phyloP scores from a whole-genome alignment of 2,113 vertebrate genomes.

The Mustela nigripes region DNA sequence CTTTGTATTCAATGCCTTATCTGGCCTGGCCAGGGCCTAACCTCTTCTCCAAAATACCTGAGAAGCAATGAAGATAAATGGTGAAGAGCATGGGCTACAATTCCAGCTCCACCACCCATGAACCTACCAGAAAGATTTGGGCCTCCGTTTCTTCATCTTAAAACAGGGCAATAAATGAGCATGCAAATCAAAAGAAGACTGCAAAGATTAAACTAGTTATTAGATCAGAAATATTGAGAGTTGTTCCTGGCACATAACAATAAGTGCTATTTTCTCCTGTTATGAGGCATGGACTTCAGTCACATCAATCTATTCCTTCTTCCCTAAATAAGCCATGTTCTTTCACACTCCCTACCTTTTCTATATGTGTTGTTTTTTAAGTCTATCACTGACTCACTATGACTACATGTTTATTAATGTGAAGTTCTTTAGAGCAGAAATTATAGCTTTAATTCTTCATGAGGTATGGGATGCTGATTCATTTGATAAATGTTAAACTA shows the following conservation, averaged over 20 bases:
- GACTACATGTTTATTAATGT: neutral
- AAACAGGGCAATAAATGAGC: neutral
- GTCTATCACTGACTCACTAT: neutral
- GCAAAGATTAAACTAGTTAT: neutral
- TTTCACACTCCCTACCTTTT: neutral
- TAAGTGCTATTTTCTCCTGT: neutral
- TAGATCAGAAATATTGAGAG: neutral
- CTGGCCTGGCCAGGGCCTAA: neutral
- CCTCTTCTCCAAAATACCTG: neutral
- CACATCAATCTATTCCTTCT: neutral
- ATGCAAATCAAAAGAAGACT: neutral
- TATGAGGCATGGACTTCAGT: neutral
- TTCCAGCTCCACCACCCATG: neutral
- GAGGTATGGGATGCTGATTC: neutral
- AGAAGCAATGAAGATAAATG: neutral
- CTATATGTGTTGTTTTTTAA: neutral
- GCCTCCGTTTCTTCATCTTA: neutral
- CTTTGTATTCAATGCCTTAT: neutral
- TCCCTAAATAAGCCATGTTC: neutral
- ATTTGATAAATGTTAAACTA: neutral
- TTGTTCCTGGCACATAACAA: neutral
- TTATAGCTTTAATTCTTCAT: neutral
- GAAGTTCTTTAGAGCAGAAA: neutral
- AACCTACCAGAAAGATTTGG: neutral
- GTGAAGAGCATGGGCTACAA: neutral